Evolutionary conservation across 2,888 invertebrate species (phyloP).

Genomic region (Phyllotreta cruciferae): DNA sequence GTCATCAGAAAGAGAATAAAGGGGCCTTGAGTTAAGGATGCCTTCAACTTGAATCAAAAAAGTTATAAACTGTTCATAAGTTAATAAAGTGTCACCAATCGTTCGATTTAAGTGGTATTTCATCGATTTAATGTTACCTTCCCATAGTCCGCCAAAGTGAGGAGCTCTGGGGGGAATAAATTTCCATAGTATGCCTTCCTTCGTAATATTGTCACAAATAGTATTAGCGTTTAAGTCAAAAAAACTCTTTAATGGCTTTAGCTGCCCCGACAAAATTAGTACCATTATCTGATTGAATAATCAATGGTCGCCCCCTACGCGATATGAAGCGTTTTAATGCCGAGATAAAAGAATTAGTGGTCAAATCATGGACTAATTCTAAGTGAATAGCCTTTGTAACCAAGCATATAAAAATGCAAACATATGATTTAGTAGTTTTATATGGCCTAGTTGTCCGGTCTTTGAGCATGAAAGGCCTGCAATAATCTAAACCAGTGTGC

Average conservation of each 20-base stretch:
- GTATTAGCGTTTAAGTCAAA: not conserved
- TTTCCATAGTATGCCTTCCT: conserved; percentile 10
- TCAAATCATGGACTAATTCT: conserved; percentile 16
- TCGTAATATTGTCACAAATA: not conserved
- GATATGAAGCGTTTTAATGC: conserved; percentile 30
- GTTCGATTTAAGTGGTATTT: conserved; percentile 26
- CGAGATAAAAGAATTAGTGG: conserved; percentile 19
- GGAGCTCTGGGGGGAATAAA: conserved; percentile 24
- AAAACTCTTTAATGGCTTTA: not conserved
- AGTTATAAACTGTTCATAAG: conserved; percentile 26
- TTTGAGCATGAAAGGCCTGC: not conserved
- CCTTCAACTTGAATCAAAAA: conserved; percentile 39
- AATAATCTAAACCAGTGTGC: not conserved
- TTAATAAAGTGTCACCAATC: conserved; percentile 16
- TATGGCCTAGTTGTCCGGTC: not conserved
- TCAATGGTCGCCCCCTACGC: conserved; percentile 24
- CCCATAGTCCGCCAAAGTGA: conserved; percentile 26
- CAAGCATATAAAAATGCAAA: conserved; percentile 26
- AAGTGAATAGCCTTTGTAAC: conserved; percentile 26
- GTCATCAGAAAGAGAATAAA: conserved; percentile 42
- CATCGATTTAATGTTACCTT: conserved; percentile 8
- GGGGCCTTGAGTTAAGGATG: conserved; percentile 48
- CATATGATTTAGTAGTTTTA: conserved; percentile 12
- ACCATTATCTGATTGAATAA: conserved; percentile 26
- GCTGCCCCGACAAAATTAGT: conserved; percentile 23